Evolutionary conservation across 2,888 invertebrate genomes (phyloP).

Genomic region (Gonocerus acuteangulatus): DNA sequence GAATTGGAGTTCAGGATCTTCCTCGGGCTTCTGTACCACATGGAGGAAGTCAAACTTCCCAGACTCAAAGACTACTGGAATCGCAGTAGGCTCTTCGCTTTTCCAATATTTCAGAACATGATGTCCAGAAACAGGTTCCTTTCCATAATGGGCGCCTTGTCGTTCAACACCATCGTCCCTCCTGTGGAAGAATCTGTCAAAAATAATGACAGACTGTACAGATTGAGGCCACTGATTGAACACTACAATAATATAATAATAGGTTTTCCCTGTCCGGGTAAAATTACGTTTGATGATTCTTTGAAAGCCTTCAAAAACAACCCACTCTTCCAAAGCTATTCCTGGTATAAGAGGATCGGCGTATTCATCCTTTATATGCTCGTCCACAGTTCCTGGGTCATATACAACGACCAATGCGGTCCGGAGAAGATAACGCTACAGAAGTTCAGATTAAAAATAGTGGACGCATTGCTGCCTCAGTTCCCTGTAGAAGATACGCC

Average conservation of each 20-base stretch:
- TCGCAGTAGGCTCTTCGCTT: conserved; percentile 40
- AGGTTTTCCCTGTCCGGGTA: neutral
- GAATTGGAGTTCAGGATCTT: conserved; percentile 28
- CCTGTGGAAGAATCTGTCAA: conserved; percentile 37
- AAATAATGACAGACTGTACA: conserved; percentile 38
- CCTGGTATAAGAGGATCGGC: neutral
- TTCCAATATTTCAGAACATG: conserved; percentile 40
- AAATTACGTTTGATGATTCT: neutral
- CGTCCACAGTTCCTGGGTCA: conserved; percentile 3
- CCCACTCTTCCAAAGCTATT: neutral
- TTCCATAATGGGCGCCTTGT: conserved; percentile 41
- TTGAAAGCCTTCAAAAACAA: neutral
- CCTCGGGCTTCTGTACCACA: conserved; percentile 42
- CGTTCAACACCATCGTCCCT: conserved; percentile 35
- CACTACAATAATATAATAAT: conserved; percentile 41
- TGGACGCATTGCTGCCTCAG: conserved; percentile 12
- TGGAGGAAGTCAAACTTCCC: conserved; percentile 41
- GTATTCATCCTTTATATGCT: neutral
- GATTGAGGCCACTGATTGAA: conserved; percentile 41
- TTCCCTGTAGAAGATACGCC: neutral
- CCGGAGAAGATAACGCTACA: conserved; percentile 22
- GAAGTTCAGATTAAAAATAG: conserved; percentile 12
- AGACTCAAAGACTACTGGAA: conserved; percentile 43
- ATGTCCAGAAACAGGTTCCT: conserved; percentile 42
- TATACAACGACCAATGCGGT: neutral